Conservation (phyloP, 1,140 invertebrate species). For the Pseudomyrmex flavicornis region DNA sequence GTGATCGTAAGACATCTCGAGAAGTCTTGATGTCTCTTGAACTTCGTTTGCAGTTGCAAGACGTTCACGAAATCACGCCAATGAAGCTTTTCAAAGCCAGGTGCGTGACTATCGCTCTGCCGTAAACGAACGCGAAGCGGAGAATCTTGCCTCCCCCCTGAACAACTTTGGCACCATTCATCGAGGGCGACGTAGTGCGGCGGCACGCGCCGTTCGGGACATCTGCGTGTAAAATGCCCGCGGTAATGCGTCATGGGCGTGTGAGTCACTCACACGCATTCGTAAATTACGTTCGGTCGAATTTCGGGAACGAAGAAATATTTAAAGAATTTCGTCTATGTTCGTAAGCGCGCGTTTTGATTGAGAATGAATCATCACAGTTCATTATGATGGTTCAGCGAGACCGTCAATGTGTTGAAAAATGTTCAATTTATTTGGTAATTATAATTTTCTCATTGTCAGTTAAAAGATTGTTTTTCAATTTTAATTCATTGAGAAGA, state of each 20-base stretch:
- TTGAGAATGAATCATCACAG: neutral
- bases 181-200: constrained; percentile 28
- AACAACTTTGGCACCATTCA: constrained; percentile 40
- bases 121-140: constrained; percentile 53
- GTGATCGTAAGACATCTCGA: neutral
- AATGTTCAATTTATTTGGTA: no score
- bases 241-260: constrained; percentile 56
- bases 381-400: no score
- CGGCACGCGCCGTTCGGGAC: constrained; percentile 72
- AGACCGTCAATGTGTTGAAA: no score
- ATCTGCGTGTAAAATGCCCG: constrained; percentile 70
- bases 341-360: neutral
- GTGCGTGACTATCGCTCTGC: constrained; percentile 72
- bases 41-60: neutral
- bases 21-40: neutral
- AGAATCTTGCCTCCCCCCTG: neutral
- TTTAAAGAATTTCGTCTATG: neutral
- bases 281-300: neutral
- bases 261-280: constrained; percentile 45
- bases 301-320: constrained; percentile 5
- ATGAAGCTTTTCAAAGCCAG: constrained; percentile 75
- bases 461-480: no score
- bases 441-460: no score
- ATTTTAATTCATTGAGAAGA: no score
- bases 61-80: constrained; percentile 75